phyloP scores from a whole-genome alignment of 2,888 invertebrate genomes.

The Drosophila neutralis region DNA sequence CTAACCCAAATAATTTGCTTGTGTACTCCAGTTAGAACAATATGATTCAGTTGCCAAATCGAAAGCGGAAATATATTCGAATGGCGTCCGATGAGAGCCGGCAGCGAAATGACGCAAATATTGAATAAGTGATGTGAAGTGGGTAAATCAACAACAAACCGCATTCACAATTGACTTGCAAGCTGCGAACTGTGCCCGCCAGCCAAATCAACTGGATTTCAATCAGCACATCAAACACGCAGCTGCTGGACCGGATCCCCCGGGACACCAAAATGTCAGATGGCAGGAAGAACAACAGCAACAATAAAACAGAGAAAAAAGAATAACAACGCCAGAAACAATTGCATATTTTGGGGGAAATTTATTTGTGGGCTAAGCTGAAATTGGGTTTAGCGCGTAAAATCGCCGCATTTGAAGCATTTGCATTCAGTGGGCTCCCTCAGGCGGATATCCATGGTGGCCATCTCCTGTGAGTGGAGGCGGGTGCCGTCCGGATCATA shows the following conservation, averaged over 20 bases:
- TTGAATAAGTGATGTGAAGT: slow-evolving; percentile 14
- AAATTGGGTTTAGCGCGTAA: slow-evolving; percentile 87
- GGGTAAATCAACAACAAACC: slow-evolving; percentile 11
- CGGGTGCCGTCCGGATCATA: slow-evolving; percentile 94
- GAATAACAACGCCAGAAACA: not conserved
- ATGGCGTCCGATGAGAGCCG: slow-evolving; percentile 4
- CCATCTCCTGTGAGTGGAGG: slow-evolving; percentile 89
- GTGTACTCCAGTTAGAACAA: not conserved
- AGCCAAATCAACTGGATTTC: slow-evolving; percentile 34
- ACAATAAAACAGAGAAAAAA: not conserved
- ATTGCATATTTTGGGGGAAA: slow-evolving; percentile 20
- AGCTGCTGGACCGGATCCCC: slow-evolving; percentile 12
- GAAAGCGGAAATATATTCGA: slow-evolving; percentile 5
- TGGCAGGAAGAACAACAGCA: slow-evolving; percentile 14
- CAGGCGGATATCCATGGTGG: slow-evolving; percentile 92
- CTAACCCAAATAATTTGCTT: not conserved
- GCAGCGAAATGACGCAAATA: slow-evolving; percentile 27
- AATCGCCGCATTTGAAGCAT: slow-evolving; percentile 95
- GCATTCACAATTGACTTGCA: slow-evolving; percentile 19
- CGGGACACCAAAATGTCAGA: not conserved
- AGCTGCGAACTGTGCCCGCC: slow-evolving; percentile 3
- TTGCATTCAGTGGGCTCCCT: slow-evolving; percentile 95
- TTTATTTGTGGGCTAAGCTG: slow-evolving; percentile 38
- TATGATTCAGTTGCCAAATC: slow-evolving; percentile 2
- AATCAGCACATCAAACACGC: slow-evolving; percentile 45